Evolutionary conservation across 2,888 invertebrate species (phyloP), one percentile per base, ranked within the genome.

Genomic region (Chrysolina americana): DNA sequence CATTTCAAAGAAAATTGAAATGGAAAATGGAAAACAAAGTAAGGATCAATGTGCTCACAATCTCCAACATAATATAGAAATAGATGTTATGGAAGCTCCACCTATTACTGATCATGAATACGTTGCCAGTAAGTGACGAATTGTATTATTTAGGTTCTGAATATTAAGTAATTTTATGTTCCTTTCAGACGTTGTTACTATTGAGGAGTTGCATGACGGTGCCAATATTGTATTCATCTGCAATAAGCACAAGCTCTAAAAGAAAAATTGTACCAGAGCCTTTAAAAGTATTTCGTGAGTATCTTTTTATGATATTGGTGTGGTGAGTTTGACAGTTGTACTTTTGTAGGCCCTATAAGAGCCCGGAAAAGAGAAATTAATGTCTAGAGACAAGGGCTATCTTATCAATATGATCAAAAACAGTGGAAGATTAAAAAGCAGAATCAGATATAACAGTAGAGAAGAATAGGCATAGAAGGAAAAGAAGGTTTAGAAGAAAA

Each of bases 381-480:
- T 64, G 64, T 41, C 19, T 41, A 64, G 41, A 64, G 64, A 17
- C 64, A 64, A 41, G 64, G 64, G 19, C 41, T 64, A 41, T 41
- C 64, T 36, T 64, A 64, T 64, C 64, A 64, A 41, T 64, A 64
- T 64, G 64, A 64, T 19, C 36, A 44, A 17, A 36, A 15, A 41
- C 64, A 36, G n/a, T n/a, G 15, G 19, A 44, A 64, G 41, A 15
- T 19, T 41, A 64, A 41, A 64, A 64, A 64, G 50, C 50, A 64
- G 64, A 19, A 64, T 41, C 44, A 64, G 19, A 19, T 41, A 64
- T 6, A 19, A 41, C 44, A 64, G 41, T 44, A 41, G 17, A 64
- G 41, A 64, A 64, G 41, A 41, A 19, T 64, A 64, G n/a, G 11
- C 19, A 36, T 64, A 19, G 64, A 64, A 41, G 64, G 17, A 63